phyloP scores from a whole-genome alignment of 2,888 invertebrate genomes.

The Disparrhopalites patrizii region DNA sequence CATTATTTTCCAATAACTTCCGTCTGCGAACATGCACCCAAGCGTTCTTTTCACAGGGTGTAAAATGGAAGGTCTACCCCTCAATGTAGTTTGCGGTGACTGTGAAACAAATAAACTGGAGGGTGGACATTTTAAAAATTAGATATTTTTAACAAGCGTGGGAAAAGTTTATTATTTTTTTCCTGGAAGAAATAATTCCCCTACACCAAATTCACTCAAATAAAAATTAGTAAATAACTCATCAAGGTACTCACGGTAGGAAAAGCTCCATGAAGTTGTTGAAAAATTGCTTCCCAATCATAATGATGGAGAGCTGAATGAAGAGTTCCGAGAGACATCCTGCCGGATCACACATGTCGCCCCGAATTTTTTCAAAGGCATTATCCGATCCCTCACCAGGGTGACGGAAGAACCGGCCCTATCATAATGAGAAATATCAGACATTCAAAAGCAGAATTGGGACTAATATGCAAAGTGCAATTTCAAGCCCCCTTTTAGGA shows the following conservation, averaged over 20 bases:
- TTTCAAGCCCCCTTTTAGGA: too few relatives aligned
- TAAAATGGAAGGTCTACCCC: too few relatives aligned
- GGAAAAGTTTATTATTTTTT: too few relatives aligned
- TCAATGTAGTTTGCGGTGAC: too few relatives aligned
- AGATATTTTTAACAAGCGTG: too few relatives aligned
- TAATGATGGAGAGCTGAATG: conserved; percentile 86
- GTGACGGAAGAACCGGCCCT: conserved; percentile 84
- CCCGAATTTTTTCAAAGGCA: conserved; percentile 47
- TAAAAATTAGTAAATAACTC: conserved; percentile 2
- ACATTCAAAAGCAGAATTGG: background rate
- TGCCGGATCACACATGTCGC: conserved; percentile 83
- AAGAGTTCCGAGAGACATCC: conserved; percentile 89
- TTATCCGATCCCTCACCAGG: conserved; percentile 71
- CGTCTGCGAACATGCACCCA: too few relatives aligned
- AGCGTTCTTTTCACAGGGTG: too few relatives aligned
- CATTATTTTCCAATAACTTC: too few relatives aligned
- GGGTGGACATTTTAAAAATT: too few relatives aligned
- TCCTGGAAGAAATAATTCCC: conserved; percentile 12
- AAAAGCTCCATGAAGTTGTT: conserved; percentile 89
- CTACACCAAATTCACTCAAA: background rate
- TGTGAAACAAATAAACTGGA: too few relatives aligned
- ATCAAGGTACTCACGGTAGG: conserved; percentile 67
- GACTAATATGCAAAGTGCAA: background rate
- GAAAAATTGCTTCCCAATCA: conserved; percentile 91
- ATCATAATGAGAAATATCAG: conserved; percentile 20